A percentile compares a stretch with the other conserved stretches of the same genome.
Conservation (phyloP, 2,113 vertebrate genomes). For the Rhodinocichla rosea region DNA sequence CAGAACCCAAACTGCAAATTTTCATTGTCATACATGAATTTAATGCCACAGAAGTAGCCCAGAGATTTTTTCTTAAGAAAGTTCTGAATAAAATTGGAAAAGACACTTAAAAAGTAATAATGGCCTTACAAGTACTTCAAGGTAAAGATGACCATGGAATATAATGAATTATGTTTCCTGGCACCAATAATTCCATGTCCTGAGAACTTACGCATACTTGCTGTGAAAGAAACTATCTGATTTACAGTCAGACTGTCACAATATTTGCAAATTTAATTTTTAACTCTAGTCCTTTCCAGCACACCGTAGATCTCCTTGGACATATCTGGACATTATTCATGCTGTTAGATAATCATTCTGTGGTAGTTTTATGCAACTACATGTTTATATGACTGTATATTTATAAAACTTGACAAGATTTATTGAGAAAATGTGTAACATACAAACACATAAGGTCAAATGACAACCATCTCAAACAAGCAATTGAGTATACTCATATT, state of each 20-base stretch:
- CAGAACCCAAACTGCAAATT: neutral
- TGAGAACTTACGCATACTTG: neutral
- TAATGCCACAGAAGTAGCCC: neutral
- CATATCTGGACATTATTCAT: neutral
- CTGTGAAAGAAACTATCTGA: neutral
- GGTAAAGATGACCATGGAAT: neutral
- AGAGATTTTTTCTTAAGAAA: neutral
- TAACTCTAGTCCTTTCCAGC: neutral
- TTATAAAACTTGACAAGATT: neutral
- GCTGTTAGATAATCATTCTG: neutral
- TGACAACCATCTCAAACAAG: neutral
- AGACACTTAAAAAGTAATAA: neutral
- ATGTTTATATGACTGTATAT: neutral
- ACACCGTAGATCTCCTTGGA: neutral
- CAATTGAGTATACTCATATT: neutral
- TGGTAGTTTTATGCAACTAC: neutral
- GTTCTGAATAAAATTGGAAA: neutral
- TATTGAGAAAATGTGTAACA: neutral
- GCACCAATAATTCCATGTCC: neutral
- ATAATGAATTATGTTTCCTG: neutral
- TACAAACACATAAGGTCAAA: neutral
- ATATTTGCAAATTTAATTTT: constrained; percentile 13
- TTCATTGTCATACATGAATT: neutral
- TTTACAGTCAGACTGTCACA: constrained; percentile 10
- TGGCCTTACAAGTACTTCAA: neutral